These are phyloP conservation scores for Tetragnatha montana DNA, from an alignment of 2,888 invertebrate genomes.

Conservation along the genomic window DNA sequence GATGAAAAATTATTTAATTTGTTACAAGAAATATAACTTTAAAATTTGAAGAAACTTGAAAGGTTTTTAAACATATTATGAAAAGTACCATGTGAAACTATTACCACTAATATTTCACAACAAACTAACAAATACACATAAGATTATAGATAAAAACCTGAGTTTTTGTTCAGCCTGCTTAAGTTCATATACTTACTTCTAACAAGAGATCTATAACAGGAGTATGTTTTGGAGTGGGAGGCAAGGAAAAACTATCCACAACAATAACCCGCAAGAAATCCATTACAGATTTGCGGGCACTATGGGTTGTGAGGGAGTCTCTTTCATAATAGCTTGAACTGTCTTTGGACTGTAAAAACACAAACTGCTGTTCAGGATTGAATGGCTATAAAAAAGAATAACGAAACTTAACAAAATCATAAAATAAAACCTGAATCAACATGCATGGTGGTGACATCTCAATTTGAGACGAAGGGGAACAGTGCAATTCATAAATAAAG, in stretches of 20 bases:
- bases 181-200: conserved; percentile 79
- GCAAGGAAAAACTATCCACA: conserved; percentile 92
- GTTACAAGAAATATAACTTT: background rate
- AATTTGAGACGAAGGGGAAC: too few relatives aligned
- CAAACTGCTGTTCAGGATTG: conserved; percentile 58
- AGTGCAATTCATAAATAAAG: too few relatives aligned
- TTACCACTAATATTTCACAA: background rate
- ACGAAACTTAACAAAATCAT: background rate
- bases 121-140: background rate
- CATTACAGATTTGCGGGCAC: conserved; percentile 91
- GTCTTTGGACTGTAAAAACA: conserved; percentile 74
- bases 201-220: conserved; percentile 81
- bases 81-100: background rate
- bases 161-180: too few relatives aligned
- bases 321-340: conserved; percentile 62
- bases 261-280: conserved; percentile 95
- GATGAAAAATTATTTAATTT: background rate
- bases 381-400: conserved; percentile 31
- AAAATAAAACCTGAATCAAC: too few relatives aligned
- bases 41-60: too few relatives aligned
- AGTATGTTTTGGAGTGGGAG: conserved; percentile 79
- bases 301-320: conserved; percentile 82
- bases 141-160: too few relatives aligned
- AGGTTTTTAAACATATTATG: too few relatives aligned
- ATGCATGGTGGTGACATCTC: too few relatives aligned